A percentile compares a stretch with the other conserved stretches of the same genome.
These are phyloP conservation scores for Hymenopus coronatus DNA, from an alignment of 2,888 invertebrate genomes.

Conservation along the genomic window DNA sequence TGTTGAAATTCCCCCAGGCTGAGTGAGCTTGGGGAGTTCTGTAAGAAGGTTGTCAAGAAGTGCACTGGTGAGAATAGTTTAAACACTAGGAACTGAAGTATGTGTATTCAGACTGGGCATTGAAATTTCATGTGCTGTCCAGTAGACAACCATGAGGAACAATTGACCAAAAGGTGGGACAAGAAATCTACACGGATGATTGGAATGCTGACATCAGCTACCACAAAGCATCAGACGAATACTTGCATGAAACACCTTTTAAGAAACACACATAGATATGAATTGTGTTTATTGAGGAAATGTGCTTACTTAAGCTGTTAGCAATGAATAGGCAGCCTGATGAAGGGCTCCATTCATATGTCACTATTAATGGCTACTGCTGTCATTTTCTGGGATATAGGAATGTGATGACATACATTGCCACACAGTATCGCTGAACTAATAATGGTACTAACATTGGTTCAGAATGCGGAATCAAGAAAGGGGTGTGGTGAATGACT, in stretches of 20 bases:
- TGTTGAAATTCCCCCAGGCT: not conserved
- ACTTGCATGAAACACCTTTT: not conserved
- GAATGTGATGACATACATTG: not conserved
- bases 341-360: not conserved
- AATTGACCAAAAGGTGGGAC: conserved; percentile 41
- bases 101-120: not conserved
- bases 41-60: not conserved
- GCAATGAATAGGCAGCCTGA: not conserved
- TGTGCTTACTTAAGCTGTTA: not conserved
- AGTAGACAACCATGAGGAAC: conserved; percentile 36
- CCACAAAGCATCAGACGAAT: conserved; percentile 40
- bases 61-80: not conserved
- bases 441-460: no score
- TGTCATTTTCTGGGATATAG: not conserved
- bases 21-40: conserved; percentile 19
- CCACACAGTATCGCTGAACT: not conserved
- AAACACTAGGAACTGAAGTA: not conserved
- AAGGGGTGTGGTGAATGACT: no score
- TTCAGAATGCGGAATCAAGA: no score
- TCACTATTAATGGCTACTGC: not conserved
- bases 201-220: conserved; percentile 26
- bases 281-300: conserved; percentile 35
- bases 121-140: conserved; percentile 29
- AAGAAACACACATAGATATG: conserved; percentile 16
- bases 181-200: conserved; percentile 44